A percentile compares a stretch with the other conserved stretches of the same genome.
Evolutionary conservation across 2,888 invertebrate genomes (phyloP).

Genomic region (Listrodromus nycthemerus): DNA sequence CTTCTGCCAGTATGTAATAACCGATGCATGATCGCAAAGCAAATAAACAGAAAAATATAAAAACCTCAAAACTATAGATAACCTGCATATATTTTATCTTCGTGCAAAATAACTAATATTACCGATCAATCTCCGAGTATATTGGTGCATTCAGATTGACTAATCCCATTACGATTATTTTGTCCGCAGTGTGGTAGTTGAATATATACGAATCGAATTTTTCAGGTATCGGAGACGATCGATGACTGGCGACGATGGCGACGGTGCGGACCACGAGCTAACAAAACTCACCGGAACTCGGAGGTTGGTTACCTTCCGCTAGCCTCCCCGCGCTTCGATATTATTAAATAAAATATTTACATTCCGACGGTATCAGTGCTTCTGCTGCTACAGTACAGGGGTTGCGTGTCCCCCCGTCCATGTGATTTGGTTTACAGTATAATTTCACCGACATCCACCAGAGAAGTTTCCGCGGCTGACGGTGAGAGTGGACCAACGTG

Average conservation of each 20-base stretch:
- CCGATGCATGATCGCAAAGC: not conserved
- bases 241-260: conserved; percentile 9
- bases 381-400: not conserved
- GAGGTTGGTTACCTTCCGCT: not conserved
- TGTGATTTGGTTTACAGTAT: conserved; percentile 46
- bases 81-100: not conserved
- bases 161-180: conserved; percentile 17
- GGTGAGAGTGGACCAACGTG: conserved; percentile 10
- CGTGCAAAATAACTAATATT: not conserved
- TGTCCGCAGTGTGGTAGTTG: not conserved
- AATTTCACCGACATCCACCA: conserved; percentile 30
- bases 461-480: not conserved
- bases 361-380: conserved; percentile 46
- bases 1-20: not conserved
- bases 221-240: conserved; percentile 4
- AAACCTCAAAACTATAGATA: not conserved
- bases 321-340: conserved; percentile 20
- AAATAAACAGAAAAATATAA: not conserved
- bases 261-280: not conserved
- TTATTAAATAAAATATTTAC: conserved; percentile 48
- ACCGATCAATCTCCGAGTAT: conserved; percentile 5
- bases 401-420: not conserved
- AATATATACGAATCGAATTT: conserved; percentile 14
- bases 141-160: not conserved
- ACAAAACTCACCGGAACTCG: conserved; percentile 5